Evolutionary conservation across 2,888 invertebrate species (phyloP).

Genomic region (Chymomyza caudatula): DNA sequence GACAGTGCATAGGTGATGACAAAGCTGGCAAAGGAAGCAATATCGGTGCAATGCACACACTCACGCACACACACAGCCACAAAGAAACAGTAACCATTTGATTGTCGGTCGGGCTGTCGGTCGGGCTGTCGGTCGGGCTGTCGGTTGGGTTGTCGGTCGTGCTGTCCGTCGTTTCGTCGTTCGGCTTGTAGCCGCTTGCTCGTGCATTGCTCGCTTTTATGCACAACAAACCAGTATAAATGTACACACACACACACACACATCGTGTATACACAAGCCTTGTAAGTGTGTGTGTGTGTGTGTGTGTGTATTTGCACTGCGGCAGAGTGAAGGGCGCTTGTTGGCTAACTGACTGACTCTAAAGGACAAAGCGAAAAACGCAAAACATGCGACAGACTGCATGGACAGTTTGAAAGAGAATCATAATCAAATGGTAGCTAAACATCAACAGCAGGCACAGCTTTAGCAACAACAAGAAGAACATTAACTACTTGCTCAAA

Average conservation of each 20-base stretch:
- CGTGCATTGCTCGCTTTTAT: slow-evolving; percentile 15
- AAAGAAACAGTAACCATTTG: slow-evolving; percentile 51
- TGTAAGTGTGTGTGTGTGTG: neutral
- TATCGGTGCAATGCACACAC: slow-evolving; percentile 43
- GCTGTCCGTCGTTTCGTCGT: neutral
- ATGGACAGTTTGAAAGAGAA: slow-evolving; percentile 10
- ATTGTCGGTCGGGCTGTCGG: slow-evolving; percentile 35
- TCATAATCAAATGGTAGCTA: slow-evolving; percentile 48
- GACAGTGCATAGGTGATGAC: slow-evolving; percentile 41
- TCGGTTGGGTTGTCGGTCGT: slow-evolving; percentile 54
- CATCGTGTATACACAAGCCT: slow-evolving; percentile 14
- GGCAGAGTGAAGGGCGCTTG: slow-evolving; percentile 58
- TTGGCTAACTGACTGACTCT: slow-evolving; percentile 21
- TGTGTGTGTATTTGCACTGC: neutral
- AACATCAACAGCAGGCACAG: slow-evolving; percentile 23
- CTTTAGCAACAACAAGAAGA: neutral
- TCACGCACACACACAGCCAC: slow-evolving; percentile 25
- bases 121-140: neutral
- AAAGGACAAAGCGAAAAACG: slow-evolving; percentile 37
- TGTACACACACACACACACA: slow-evolving; percentile 1
- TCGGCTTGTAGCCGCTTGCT: neutral
- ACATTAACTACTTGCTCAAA: neutral
- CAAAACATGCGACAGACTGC: slow-evolving; percentile 23
- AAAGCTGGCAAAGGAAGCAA: slow-evolving; percentile 36
- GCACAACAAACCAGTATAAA: slow-evolving; percentile 67